Percentiles rank a stretch among this genome's conserved stretches.
Conservation (phyloP, 2,888 invertebrate species). For the Oligia latruncula region DNA sequence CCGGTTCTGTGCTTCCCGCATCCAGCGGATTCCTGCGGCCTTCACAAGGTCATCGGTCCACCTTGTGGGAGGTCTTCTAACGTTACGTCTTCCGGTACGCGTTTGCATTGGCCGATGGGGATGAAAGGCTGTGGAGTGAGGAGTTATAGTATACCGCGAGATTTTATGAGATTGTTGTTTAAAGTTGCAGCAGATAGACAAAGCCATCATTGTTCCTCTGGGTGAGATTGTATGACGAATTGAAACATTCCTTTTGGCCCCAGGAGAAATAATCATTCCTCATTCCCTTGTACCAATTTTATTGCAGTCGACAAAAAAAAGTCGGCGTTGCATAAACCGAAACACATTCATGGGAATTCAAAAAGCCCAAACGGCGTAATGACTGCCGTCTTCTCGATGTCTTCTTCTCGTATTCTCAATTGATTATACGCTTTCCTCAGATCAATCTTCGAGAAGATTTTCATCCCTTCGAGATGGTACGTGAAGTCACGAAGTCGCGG, state of each 20-base stretch:
- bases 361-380: too few relatives aligned
- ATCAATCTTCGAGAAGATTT: too few relatives aligned
- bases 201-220: neutral
- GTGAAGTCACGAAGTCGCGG: too few relatives aligned
- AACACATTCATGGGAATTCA: too few relatives aligned
- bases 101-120: neutral
- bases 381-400: too few relatives aligned
- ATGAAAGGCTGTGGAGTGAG: neutral
- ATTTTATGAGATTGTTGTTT: neutral
- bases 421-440: too few relatives aligned
- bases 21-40: neutral
- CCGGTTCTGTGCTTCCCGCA: neutral
- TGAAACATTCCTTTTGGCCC: neutral
- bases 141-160: conserved; percentile 35
- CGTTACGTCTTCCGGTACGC: neutral
- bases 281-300: neutral
- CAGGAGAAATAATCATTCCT: neutral
- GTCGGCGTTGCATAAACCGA: too few relatives aligned
- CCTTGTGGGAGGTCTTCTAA: neutral
- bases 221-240: neutral
- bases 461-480: too few relatives aligned
- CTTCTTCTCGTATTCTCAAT: too few relatives aligned
- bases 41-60: neutral
- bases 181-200: neutral
- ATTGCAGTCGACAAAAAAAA: too few relatives aligned